These are phyloP conservation scores for Gymnocheta viridis DNA, from an alignment of 2,888 invertebrate genomes.

Conservation along the genomic window DNA sequence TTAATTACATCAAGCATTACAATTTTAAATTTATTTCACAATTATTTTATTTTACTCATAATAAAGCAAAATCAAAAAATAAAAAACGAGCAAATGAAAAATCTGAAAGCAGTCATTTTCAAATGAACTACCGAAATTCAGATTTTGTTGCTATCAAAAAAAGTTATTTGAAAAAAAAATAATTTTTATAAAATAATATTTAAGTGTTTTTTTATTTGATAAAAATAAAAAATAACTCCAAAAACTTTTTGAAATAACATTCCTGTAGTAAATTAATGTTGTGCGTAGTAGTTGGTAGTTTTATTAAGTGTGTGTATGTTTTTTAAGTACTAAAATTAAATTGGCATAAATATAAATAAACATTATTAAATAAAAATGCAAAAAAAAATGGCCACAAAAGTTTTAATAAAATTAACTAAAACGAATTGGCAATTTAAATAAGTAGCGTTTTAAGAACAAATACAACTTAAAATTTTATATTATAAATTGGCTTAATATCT, in stretches of 20 bases:
- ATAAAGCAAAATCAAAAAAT: background rate
- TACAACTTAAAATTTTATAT: background rate
- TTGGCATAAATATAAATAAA: slow-evolving; percentile 34
- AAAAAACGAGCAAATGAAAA: background rate
- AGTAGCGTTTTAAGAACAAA: slow-evolving; percentile 1
- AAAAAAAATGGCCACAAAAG: slow-evolving; percentile 67
- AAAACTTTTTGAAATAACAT: slow-evolving; percentile 47
- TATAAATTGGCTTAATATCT: slow-evolving; percentile 14
- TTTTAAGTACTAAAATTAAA: slow-evolving; percentile 38
- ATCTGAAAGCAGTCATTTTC: background rate
- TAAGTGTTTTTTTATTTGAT: slow-evolving; percentile 16
- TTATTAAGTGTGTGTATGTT: slow-evolving; percentile 46
- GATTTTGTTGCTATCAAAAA: background rate
- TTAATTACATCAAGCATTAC: background rate
- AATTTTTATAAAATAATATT: background rate
- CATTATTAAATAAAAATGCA: background rate
- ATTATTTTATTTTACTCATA: too few species aligned
- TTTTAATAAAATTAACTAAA: slow-evolving; percentile 42
- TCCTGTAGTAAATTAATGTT: slow-evolving; percentile 68
- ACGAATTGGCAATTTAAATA: slow-evolving; percentile 51
- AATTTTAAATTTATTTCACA: too few species aligned
- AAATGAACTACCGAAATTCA: background rate
- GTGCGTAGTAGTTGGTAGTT: slow-evolving; percentile 61
- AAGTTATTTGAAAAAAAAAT: background rate
- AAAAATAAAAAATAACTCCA: background rate